Base-by-base conservation (phyloP, 2,113 vertebrate genomes). In the Limnothrissa miodon region DNA sequence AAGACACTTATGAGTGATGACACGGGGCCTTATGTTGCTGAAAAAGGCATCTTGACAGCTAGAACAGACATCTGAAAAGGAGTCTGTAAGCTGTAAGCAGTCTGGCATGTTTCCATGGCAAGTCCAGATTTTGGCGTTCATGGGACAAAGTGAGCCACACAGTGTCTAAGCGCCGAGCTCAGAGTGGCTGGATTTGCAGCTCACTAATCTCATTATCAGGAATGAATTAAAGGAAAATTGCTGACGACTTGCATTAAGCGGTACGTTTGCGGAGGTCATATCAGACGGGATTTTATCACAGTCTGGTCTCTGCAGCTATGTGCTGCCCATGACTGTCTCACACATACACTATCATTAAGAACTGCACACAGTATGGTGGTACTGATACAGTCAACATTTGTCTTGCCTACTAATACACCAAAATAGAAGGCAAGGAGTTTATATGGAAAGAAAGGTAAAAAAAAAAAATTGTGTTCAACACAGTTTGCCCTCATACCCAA, bases 141-240 rank as follows among this genome's bases (percentile, higher is more conserved):
- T 36, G 81, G 25, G 74, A 56, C 21, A 33, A 66, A 80, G 53
- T 85, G 79, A 84, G 91, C 85, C 84, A 85, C 84, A 82, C 74
- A 91, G 90, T 89, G 89, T 91, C 91, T 89, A 90, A 92, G 89
- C 92, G 85, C 83, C 4, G 81, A 89, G 90, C 90, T 92, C 92
- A 88, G 90, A 85, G 85, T 92, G 88, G 83, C 80, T 86, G 92
- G 93, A 93, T 92, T 94, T 94, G 87, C 88, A 85, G 91, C 89
- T 85, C 84, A 86, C 85, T 94, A 94, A 95, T 94, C 93, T 93
- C 88, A 94, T 94, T 95, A 94, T 85, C 92, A 90, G 90, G 91
- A 93, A 93, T 82, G 92, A 94, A 94, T 94, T 94, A 92, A 93
- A 74, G 89, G 91, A 94, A 95, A 95, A 94, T 92, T 94, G 94